Base-by-base conservation (phyloP, 2,888 invertebrate genomes). In the Isotomurus palustris region DNA sequence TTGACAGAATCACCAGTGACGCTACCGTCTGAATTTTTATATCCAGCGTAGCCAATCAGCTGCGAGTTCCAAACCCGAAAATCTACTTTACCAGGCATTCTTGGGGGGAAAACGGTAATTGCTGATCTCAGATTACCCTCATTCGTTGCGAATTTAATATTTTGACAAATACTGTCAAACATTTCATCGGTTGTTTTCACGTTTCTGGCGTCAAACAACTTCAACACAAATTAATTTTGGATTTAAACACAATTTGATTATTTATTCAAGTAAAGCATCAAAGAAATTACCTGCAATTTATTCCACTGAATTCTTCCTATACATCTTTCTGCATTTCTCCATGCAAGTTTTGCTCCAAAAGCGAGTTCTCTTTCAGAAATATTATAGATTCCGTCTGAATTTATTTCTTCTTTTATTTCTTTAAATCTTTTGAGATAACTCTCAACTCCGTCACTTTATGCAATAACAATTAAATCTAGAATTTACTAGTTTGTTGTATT, bases 291-390 rank as follows among this genome's bases (percentile, higher is more conserved):
- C 85, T 94, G 93, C 68, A 95, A 75, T 76, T 94, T 94, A 0
- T 93, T 91, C 95, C 95, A 96, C 75, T 95, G 95, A 75, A 95
- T 95, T 70, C 95, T 81, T 0, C 94, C 95, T 71, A 95, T 94
- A 75, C 95, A 95, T 10, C 62, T 19, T 2, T 89, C 86, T 0
- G 94, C 88, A 75, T 96, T 96, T 69, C 95, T 83, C 95, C 95
- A 96, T 2, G 91, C 94, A 53, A 93, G 79, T 77, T 94, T 95
- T 29, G 93, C 91, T 19, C 94, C 95, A 74, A 90, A 95, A 59
- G 91, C 89, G 69, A 96, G 81, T 77, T 96, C 95, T 0, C 91
- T 92, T 74, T 91, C 91, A 1, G 91, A 92, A 66, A 94, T 80
- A 74, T 94, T 90, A 78, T 95, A 96, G 35, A 87, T 87, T 4